phyloP scores from a whole-genome alignment of 2,113 vertebrate species.

The Notarius lentiginosus region DNA sequence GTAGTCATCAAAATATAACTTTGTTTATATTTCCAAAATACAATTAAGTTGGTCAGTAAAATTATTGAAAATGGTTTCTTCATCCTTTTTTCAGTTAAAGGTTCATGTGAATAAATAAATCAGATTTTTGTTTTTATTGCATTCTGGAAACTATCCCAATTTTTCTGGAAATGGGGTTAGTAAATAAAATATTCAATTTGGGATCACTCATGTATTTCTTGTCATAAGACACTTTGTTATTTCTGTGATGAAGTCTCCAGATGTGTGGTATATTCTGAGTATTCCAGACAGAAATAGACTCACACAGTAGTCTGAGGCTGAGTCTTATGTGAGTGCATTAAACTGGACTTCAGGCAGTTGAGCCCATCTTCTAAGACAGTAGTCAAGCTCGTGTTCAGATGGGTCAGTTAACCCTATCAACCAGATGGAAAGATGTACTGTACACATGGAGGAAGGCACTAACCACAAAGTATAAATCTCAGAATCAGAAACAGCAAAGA shows the following conservation, averaged over 20 bases:
- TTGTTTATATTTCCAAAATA: too few relatives aligned
- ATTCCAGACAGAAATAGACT: slow-evolving; percentile 1
- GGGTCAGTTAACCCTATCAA: slow-evolving; percentile 72
- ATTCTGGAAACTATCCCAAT: too few relatives aligned
- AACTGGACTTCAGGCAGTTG: slow-evolving; percentile 63
- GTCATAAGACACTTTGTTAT: neutral
- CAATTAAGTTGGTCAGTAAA: too few relatives aligned
- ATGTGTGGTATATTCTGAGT: neutral
- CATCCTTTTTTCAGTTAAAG: too few relatives aligned
- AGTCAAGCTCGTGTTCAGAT: slow-evolving; percentile 64
- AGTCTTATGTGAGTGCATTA: slow-evolving; percentile 60
- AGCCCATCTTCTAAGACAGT: slow-evolving; percentile 65
- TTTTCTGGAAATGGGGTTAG: too few relatives aligned
- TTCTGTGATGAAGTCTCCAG: neutral
- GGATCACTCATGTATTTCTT: neutral
- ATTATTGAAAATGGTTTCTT: too few relatives aligned
- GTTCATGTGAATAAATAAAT: too few relatives aligned
- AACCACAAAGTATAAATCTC: slow-evolving; percentile 9
- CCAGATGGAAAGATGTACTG: slow-evolving; percentile 66
- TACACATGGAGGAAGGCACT: slow-evolving; percentile 31
- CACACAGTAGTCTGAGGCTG: slow-evolving; percentile 49
- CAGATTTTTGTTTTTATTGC: too few relatives aligned
- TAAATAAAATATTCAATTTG: neutral
- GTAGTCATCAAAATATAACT: too few relatives aligned
- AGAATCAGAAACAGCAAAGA: neutral